phyloP scores from a whole-genome alignment of 2,797 vertebrate genomes.

The Poecilia velifera region DNA sequence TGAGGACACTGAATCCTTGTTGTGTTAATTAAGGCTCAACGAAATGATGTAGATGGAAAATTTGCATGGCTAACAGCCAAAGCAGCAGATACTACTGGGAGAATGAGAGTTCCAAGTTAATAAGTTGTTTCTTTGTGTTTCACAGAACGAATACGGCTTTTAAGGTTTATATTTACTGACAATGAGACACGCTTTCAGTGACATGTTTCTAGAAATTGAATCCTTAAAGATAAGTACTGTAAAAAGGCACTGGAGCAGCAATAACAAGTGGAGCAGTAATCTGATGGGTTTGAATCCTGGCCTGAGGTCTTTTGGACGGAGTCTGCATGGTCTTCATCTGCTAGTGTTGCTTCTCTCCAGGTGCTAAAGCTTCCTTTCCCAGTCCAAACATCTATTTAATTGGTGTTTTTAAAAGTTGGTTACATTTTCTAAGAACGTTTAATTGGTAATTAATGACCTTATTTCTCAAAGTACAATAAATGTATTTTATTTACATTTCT shows the following conservation, averaged over 20 bases:
- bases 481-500: too few species aligned
- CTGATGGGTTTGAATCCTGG: not conserved
- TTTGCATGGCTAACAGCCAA: slow-evolving; percentile 72
- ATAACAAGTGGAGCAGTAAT: not conserved
- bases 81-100: slow-evolving; percentile 65
- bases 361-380: not conserved
- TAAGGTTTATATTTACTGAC: slow-evolving; percentile 25
- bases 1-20: slow-evolving; percentile 79
- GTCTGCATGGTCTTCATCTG: not conserved
- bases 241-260: not conserved
- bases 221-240: not conserved
- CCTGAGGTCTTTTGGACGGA: not conserved
- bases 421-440: not conserved
- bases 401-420: not conserved
- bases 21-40: slow-evolving; percentile 81
- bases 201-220: not conserved
- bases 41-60: slow-evolving; percentile 75
- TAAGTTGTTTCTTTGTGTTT: slow-evolving; percentile 65
- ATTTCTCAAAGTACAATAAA: too few species aligned
- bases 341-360: not conserved
- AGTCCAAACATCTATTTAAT: not conserved
- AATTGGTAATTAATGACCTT: not conserved
- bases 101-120: slow-evolving; percentile 62
- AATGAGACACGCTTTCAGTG: slow-evolving; percentile 25
- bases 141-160: slow-evolving; percentile 39